Conservation (phyloP, 2,888 invertebrate genomes). For the Shargacucullia verbasci region DNA sequence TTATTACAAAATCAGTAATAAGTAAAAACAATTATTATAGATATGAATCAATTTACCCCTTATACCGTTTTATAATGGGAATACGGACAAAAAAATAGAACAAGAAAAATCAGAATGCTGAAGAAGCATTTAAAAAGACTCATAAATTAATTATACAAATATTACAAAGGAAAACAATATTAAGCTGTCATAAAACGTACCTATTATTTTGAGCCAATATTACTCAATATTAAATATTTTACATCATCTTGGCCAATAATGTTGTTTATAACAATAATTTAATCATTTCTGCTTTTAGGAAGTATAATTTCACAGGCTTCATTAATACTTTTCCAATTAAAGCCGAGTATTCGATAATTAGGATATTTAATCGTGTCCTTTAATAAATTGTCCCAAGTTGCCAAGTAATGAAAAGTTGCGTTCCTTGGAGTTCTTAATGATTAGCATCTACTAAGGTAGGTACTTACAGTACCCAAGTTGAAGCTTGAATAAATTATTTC, state of each 20-base stretch:
- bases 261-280: slow-evolving; percentile 1
- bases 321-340: slow-evolving; percentile 35
- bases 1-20: too few relatives aligned
- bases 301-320: slow-evolving; percentile 15
- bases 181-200: not conserved
- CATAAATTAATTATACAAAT: not conserved
- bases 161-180: not conserved
- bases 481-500: too few relatives aligned
- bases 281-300: not conserved
- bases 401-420: slow-evolving; percentile 9
- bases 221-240: not conserved
- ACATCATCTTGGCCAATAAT: not conserved
- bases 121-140: too few relatives aligned
- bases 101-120: too few relatives aligned
- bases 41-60: too few relatives aligned
- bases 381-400: slow-evolving; percentile 1
- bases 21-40: too few relatives aligned
- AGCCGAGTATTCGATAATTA: slow-evolving; percentile 23
- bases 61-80: too few relatives aligned
- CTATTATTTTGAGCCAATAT: not conserved
- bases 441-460: too few relatives aligned
- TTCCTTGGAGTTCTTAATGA: too few relatives aligned
- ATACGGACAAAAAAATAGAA: too few relatives aligned
- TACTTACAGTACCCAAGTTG: too few relatives aligned
- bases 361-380: not conserved